Base-by-base conservation (phyloP, 2,113 vertebrate genomes). In the Oreochromis aureus region DNA sequence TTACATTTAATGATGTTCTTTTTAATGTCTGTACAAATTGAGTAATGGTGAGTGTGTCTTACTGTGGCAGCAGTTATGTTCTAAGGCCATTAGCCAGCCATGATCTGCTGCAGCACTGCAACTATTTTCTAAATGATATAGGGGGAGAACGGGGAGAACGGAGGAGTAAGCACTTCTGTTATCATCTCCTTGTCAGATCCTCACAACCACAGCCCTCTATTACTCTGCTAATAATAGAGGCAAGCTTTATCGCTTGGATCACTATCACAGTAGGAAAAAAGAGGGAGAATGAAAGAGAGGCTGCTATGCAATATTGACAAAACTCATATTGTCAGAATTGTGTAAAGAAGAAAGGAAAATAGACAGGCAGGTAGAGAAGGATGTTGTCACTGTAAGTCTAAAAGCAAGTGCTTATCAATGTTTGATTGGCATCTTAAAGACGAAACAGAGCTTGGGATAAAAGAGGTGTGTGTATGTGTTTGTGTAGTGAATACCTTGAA, bases 121-220 rank as follows among this genome's bases (percentile, higher is more conserved):
- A 91, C 92, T 87, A 82, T 92, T 94, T 94, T 89, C 94, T 86
- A 94, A 95, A 94, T 92, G 93, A 96, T 92, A 93, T 83, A 93
- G 89, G 90, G 88, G 88, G 73, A 89, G 90, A 32, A 18, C 22
- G 13, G 89, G 85, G 76, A 87, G 87, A 93, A 93, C 22, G 66
- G 88, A 89, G 91, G 93, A 92, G 89, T 94, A 92, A 94, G 95
- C 93, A 92, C 90, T 95, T 94, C 91, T 86, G 87, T 92, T 95
- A 94, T 94, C 94, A 91, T 94, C 92, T 93, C 87, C 91, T 91
- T 94, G 93, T 95, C 93, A 93, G 91, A 94, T 91, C 84, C 87
- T 85, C 87, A 79, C 90, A 93, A 81, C 84, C 89, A 86, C 82
- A 90, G 87, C 86, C 92, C 87, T 94, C 86, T 86, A 91, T 94